Evolutionary conservation across 2,888 invertebrate genomes (phyloP).

Genomic region (Nomada fucata): DNA sequence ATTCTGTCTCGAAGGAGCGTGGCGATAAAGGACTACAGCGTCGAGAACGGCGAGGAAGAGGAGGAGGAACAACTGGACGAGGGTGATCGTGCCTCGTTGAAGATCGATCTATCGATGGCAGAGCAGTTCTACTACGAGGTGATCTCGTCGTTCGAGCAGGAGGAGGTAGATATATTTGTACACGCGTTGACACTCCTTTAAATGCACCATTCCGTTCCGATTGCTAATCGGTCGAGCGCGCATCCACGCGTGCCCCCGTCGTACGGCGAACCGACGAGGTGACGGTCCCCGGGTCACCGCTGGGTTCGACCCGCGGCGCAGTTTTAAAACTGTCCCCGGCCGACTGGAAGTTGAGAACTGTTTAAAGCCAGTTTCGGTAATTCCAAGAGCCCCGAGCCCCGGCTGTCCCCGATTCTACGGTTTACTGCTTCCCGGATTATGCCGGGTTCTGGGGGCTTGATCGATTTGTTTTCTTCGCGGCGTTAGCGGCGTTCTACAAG

Average conservation of each 20-base stretch:
- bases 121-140: constrained; percentile 83
- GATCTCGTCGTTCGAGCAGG: constrained; percentile 82
- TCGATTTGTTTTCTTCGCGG: not conserved
- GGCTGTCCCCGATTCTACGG: not conserved
- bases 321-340: not conserved
- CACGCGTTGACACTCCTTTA: constrained; percentile 58
- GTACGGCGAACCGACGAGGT: not conserved
- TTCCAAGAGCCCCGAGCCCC: not conserved
- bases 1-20: constrained; percentile 81
- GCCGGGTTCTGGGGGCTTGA: not conserved
- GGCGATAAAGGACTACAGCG: constrained; percentile 79
- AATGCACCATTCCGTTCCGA: constrained; percentile 61
- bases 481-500: not conserved
- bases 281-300: not conserved
- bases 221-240: constrained; percentile 52
- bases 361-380: constrained; percentile 21
- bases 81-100: constrained; percentile 77
- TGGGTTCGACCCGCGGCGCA: not conserved
- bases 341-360: not conserved
- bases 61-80: constrained; percentile 66
- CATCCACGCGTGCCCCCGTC: constrained; percentile 24
- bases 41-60: constrained; percentile 72
- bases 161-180: constrained; percentile 77
- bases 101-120: constrained; percentile 82
- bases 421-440: constrained; percentile 1